A percentile compares a stretch with the other conserved stretches of the same genome.
phyloP scores from a whole-genome alignment of 1,140 invertebrate genomes.

The Bradysia coprophila region DNA sequence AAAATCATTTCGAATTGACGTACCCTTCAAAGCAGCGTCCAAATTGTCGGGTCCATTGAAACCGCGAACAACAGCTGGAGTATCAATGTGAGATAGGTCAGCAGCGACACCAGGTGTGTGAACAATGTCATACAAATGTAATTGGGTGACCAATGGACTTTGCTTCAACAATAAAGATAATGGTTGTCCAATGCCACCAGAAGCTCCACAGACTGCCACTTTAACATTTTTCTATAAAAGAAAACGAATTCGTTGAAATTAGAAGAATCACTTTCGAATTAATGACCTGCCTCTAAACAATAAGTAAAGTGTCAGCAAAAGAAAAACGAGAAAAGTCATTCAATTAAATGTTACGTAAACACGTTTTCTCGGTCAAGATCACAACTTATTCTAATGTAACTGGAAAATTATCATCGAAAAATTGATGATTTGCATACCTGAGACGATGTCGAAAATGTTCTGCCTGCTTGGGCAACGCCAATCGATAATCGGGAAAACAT shows the following conservation, averaged over 20 bases:
- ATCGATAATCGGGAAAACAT: conserved; percentile 32
- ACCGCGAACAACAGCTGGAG: conserved; percentile 62
- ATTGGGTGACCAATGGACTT: conserved; percentile 59
- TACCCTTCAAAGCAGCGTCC: conserved; percentile 36
- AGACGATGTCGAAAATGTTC: conserved; percentile 30
- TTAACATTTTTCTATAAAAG: conserved; percentile 47
- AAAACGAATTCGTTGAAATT: conserved; percentile 3
- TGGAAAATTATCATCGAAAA: conserved; percentile 1
- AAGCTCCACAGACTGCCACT: conserved; percentile 90
- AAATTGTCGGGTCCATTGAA: conserved; percentile 59
- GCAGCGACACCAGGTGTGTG: conserved; percentile 94
- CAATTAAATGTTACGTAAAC: conserved; percentile 2
- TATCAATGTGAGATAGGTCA: conserved; percentile 95
- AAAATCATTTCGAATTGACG: too few species aligned
- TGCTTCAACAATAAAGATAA: conserved; percentile 89
- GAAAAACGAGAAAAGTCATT: neutral
- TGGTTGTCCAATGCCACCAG: conserved; percentile 96
- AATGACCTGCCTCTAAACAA: conserved; percentile 5
- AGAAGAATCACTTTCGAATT: neutral
- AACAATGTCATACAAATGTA: conserved; percentile 89
- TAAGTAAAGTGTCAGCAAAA: neutral
- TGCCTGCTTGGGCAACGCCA: conserved; percentile 24
- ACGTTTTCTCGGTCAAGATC: neutral
- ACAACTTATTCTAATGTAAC: conserved; percentile 1
- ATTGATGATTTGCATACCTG: conserved; percentile 23